phyloP scores from a whole-genome alignment of 1,140 invertebrate species.

The Lepidostoma basale region DNA sequence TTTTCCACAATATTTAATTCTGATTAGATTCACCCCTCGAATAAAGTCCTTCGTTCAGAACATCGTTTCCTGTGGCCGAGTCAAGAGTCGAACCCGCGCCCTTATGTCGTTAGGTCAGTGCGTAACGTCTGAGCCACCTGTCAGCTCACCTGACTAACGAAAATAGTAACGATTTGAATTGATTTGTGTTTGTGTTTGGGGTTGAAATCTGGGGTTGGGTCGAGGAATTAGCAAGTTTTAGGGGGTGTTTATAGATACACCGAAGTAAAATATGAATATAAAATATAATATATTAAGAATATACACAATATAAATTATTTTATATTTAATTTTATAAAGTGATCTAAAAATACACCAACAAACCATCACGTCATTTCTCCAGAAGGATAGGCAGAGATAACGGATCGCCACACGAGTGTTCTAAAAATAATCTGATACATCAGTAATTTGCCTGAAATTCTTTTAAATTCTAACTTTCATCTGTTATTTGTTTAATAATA shows the following conservation, averaged over 20 bases:
- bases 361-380: too few species aligned
- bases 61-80: constrained; percentile 29
- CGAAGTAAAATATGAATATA: not conserved
- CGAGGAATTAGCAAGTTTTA: constrained; percentile 30
- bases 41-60: not conserved
- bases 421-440: too few species aligned
- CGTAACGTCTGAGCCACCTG: constrained; percentile 38
- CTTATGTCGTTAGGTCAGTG: not conserved
- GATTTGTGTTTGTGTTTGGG: constrained; percentile 35
- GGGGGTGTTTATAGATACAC: not conserved
- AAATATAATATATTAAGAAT: too few species aligned
- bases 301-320: too few species aligned
- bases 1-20: too few species aligned
- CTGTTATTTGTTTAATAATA: too few species aligned
- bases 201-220: not conserved
- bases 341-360: too few species aligned
- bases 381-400: too few species aligned
- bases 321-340: too few species aligned
- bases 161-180: constrained; percentile 33
- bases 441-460: too few species aligned
- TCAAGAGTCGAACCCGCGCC: constrained; percentile 7
- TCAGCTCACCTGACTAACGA: constrained; percentile 38
- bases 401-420: too few species aligned
- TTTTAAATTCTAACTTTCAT: too few species aligned
- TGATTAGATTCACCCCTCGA: constrained; percentile 33